Conservation (phyloP, 2,113 vertebrate species). For the Athene cunicularia region DNA sequence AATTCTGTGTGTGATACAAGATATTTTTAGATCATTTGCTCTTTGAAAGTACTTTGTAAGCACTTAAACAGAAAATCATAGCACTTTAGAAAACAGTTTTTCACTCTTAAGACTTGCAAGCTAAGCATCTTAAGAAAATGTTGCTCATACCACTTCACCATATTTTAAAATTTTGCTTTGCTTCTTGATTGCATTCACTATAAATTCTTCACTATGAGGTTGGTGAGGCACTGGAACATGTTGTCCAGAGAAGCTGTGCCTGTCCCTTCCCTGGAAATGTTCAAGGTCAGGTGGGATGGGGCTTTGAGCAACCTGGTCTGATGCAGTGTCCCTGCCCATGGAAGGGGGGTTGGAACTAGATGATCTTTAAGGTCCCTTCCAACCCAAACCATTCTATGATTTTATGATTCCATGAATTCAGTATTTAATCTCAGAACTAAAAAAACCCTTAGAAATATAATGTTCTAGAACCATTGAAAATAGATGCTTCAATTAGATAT, state of each 20-base stretch:
- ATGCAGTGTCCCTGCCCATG: too few relatives aligned
- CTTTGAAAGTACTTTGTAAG: neutral
- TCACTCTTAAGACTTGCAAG: constrained; percentile 12
- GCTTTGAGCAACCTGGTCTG: too few relatives aligned
- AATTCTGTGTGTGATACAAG: neutral
- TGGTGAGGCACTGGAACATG: too few relatives aligned
- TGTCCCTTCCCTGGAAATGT: too few relatives aligned
- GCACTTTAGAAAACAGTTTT: neutral
- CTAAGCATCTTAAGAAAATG: constrained; percentile 22
- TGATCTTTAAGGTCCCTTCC: too few relatives aligned
- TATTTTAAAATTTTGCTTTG: constrained; percentile 1
- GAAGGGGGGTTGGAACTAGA: too few relatives aligned
- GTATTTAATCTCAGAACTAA: constrained; percentile 11
- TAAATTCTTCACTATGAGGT: neutral
- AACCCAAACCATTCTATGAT: too few relatives aligned
- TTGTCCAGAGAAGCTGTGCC: too few relatives aligned
- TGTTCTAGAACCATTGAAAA: neutral
- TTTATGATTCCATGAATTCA: neutral
- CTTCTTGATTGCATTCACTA: constrained; percentile 26
- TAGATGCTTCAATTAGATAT: neutral
- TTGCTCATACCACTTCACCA: neutral
- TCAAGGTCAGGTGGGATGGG: too few relatives aligned
- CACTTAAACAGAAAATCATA: neutral
- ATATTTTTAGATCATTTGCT: neutral
- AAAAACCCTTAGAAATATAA: neutral